Conservation (phyloP, 2,888 invertebrate genomes). For the Lydus trimaculatus region DNA sequence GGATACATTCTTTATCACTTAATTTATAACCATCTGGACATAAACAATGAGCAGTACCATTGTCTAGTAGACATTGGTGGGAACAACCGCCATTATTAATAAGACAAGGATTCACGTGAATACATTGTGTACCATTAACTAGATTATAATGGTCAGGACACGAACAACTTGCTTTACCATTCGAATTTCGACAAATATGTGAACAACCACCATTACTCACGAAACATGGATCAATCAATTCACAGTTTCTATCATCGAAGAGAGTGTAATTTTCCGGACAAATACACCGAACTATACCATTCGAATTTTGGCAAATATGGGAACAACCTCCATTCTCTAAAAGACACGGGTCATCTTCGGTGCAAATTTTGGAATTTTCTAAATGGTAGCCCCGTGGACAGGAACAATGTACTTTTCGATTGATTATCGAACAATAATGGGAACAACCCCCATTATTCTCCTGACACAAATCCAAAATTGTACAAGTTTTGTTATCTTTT, state of each 20-base stretch:
- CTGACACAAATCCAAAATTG: constrained; percentile 47
- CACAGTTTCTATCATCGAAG: constrained; percentile 53
- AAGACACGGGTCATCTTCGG: constrained; percentile 59
- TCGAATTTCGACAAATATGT: constrained; percentile 60
- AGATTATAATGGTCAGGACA: constrained; percentile 59
- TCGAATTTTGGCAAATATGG: constrained; percentile 59
- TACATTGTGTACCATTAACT: constrained; percentile 51
- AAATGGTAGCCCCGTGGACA: constrained; percentile 58
- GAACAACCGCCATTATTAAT: constrained; percentile 68
- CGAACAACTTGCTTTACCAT: constrained; percentile 63
- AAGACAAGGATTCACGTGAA: constrained; percentile 50
- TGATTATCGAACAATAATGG: constrained; percentile 58
- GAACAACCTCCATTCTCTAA: constrained; percentile 60
- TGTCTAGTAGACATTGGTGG: constrained; percentile 61
- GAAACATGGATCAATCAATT: constrained; percentile 47
- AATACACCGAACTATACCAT: constrained; percentile 61
- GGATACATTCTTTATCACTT: constrained; percentile 44
- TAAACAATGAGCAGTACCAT: constrained; percentile 53
- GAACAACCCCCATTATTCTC: constrained; percentile 67
- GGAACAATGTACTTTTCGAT: constrained; percentile 31
- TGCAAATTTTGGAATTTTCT: constrained; percentile 57
- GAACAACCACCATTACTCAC: constrained; percentile 66
- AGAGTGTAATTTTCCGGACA: constrained; percentile 58
- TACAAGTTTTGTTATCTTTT: constrained; percentile 47
- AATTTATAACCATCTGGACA: constrained; percentile 60